phyloP scores from a whole-genome alignment of 2,888 invertebrate species.

The Trissonchulus latispiculum region DNA sequence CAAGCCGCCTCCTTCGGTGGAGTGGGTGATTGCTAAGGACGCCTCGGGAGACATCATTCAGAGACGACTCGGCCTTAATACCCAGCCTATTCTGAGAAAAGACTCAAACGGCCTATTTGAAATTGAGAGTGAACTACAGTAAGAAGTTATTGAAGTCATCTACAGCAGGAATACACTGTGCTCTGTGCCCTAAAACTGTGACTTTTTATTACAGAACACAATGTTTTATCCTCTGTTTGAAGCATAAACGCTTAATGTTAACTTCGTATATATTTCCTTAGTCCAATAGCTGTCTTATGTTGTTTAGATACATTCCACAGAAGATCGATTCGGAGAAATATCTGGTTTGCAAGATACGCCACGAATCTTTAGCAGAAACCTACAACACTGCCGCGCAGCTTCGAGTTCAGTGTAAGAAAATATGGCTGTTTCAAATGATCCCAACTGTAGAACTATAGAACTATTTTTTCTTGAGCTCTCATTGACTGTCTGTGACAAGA shows the following conservation, averaged over 20 bases:
- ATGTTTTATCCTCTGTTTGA: too few species aligned
- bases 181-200: too few species aligned
- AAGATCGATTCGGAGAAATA: constrained; percentile 30
- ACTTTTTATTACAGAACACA: too few species aligned
- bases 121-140: background rate
- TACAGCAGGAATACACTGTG: too few species aligned
- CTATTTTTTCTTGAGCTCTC: too few species aligned
- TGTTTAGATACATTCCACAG: constrained; percentile 27
- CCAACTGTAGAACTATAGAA: too few species aligned
- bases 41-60: background rate
- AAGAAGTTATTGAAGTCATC: too few species aligned
- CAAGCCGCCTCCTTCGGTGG: constrained; percentile 15
- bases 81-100: background rate
- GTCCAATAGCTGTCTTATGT: too few species aligned
- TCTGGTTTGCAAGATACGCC: constrained; percentile 32
- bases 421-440: too few species aligned
- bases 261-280: too few species aligned
- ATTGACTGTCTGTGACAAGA: too few species aligned
- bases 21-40: constrained; percentile 16
- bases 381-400: constrained; percentile 17
- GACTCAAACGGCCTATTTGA: background rate
- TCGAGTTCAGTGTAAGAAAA: constrained; percentile 8
- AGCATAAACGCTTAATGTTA: too few species aligned
- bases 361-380: constrained; percentile 20
- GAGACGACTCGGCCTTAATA: background rate